Conservation (phyloP, 2,113 vertebrate species). For the Pteruthius melanotis region DNA sequence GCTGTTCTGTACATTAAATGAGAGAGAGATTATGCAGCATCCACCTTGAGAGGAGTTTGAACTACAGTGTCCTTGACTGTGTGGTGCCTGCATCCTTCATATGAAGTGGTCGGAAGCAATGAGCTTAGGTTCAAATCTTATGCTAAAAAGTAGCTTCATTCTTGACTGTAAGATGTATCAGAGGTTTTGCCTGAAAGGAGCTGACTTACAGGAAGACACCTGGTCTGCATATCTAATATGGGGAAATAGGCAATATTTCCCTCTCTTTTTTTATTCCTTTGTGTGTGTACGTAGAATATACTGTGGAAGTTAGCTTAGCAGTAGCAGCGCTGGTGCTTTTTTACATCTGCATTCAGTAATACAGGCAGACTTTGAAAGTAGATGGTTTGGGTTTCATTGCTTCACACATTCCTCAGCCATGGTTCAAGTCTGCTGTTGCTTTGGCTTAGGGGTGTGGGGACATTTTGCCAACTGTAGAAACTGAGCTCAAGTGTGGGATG, state of each 20-base stretch:
- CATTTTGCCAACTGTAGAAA: not conserved
- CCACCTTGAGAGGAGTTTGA: not conserved
- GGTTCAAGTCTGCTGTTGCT: not conserved
- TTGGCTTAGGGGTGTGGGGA: not conserved
- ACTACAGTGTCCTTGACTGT: not conserved
- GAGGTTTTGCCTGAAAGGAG: not conserved
- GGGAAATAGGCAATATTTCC: not conserved
- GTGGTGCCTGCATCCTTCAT: slow-evolving; percentile 31
- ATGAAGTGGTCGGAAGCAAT: slow-evolving; percentile 29
- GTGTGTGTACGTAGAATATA: not conserved
- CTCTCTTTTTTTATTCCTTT: not conserved
- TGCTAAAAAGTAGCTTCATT: not conserved
- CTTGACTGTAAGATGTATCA: slow-evolving; percentile 27
- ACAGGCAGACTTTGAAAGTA: not conserved
- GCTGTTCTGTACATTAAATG: not conserved
- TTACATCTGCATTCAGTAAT: not conserved
- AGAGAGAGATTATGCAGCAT: not conserved
- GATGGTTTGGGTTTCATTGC: not conserved
- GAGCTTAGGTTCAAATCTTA: not conserved
- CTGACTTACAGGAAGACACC: slow-evolving; percentile 9
- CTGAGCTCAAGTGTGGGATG: not conserved
- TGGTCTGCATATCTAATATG: slow-evolving; percentile 10
- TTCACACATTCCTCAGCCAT: not conserved
- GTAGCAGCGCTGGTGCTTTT: not conserved
- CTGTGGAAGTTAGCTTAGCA: not conserved